A percentile compares a stretch with the other conserved stretches of the same genome.
phyloP scores from a whole-genome alignment of 2,888 invertebrate species.

The Nasonovia ribisnigri region DNA sequence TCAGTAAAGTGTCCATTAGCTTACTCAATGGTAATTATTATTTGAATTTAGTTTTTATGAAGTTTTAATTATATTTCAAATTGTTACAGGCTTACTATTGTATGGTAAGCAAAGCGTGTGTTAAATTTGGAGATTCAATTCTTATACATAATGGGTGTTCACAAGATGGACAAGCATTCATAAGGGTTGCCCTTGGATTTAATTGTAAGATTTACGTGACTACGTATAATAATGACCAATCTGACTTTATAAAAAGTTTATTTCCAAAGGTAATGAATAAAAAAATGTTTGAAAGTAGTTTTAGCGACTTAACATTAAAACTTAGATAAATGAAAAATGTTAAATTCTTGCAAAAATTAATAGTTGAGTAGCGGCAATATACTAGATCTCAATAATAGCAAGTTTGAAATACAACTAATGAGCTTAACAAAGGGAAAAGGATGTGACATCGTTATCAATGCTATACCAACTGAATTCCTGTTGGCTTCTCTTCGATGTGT shows the following conservation, averaged over 20 bases:
- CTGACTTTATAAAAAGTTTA: slow-evolving; percentile 74
- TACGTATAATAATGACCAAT: slow-evolving; percentile 74
- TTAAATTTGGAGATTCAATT: slow-evolving; percentile 72
- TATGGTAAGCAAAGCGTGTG: slow-evolving; percentile 74
- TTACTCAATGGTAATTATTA: slow-evolving; percentile 71
- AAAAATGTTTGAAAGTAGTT: slow-evolving; percentile 9
- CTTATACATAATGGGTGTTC: slow-evolving; percentile 74
- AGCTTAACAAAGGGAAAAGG: slow-evolving; percentile 66
- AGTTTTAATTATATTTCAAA: neutral
- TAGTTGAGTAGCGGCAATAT: slow-evolving; percentile 59
- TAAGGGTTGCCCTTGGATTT: slow-evolving; percentile 73
- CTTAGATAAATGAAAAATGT: neutral
- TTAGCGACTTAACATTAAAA: slow-evolving; percentile 10
- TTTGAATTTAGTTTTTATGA: neutral
- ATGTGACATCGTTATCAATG: slow-evolving; percentile 75
- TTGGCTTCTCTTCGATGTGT: slow-evolving; percentile 74
- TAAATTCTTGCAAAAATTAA: slow-evolving; percentile 23
- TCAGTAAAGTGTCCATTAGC: slow-evolving; percentile 74
- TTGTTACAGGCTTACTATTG: slow-evolving; percentile 74
- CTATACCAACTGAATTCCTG: slow-evolving; percentile 74
- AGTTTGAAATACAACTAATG: slow-evolving; percentile 64
- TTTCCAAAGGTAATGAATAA: slow-evolving; percentile 72
- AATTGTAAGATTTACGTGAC: slow-evolving; percentile 74
- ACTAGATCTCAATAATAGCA: slow-evolving; percentile 61
- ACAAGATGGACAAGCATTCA: slow-evolving; percentile 76